Evolutionary conservation across 1,140 invertebrate species (phyloP).

Genomic region (Bilobella aurantiaca): DNA sequence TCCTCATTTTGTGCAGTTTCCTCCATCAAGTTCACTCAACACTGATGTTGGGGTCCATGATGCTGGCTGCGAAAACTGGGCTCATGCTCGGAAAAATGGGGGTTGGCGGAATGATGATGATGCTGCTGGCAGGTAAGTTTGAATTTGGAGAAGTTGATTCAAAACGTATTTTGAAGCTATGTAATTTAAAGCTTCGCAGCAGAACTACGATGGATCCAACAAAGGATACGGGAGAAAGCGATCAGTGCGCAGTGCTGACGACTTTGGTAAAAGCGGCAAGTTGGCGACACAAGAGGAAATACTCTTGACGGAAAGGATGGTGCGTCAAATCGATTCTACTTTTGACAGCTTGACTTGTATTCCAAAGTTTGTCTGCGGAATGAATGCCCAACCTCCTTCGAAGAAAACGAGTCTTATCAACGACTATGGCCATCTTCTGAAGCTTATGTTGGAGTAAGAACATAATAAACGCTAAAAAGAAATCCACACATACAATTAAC

Average conservation of each 20-base stretch:
- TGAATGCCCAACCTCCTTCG: conserved; percentile 18
- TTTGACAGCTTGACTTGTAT: conserved; percentile 29
- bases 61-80: background rate
- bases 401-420: conserved; percentile 24
- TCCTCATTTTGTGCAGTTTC: background rate
- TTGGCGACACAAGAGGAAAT: too few relatives aligned
- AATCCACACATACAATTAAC: background rate
- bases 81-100: background rate
- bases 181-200: background rate
- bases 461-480: background rate
- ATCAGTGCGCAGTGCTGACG: background rate
- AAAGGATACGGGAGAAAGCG: background rate
- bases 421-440: conserved; percentile 27
- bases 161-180: background rate
- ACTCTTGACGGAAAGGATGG: background rate
- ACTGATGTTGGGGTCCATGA: background rate
- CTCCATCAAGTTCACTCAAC: background rate
- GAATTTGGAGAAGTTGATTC: background rate
- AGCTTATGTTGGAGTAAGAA: conserved; percentile 26
- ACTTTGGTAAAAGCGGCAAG: too few relatives aligned
- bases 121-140: background rate
- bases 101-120: conserved; percentile 4
- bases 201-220: background rate
- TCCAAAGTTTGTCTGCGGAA: conserved; percentile 25
- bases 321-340: conserved; percentile 17